Conservation (phyloP, 2,888 invertebrate genomes). For the Masnerella sp. region DNA sequence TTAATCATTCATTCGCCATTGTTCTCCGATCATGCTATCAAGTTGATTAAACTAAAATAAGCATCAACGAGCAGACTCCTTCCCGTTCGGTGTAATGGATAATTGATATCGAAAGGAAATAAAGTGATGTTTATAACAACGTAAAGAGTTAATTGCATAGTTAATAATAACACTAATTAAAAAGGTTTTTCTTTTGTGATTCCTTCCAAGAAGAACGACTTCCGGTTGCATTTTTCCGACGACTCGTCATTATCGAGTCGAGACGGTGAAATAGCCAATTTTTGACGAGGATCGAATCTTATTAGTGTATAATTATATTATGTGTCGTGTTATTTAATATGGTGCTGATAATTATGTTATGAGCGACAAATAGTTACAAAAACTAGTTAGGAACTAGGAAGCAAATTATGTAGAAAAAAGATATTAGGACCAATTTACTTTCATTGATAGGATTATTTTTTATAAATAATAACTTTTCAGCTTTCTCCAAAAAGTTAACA, state of each 20-base stretch:
- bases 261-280: too few relatives aligned
- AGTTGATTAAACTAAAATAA: constrained; percentile 18
- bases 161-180: constrained; percentile 25
- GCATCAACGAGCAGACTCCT: neutral
- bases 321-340: constrained; percentile 13
- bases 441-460: too few relatives aligned
- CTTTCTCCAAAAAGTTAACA: too few relatives aligned
- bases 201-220: constrained; percentile 27
- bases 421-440: too few relatives aligned
- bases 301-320: too few relatives aligned
- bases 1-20: neutral
- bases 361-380: too few relatives aligned
- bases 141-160: constrained; percentile 20
- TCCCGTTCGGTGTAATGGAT: constrained; percentile 7
- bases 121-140: constrained; percentile 19
- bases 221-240: constrained; percentile 28
- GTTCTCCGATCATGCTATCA: neutral
- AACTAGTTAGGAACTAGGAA: too few relatives aligned
- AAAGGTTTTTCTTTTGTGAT: constrained; percentile 16
- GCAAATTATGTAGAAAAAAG: too few relatives aligned
- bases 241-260: constrained; percentile 19
- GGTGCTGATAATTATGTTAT: neutral
- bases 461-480: too few relatives aligned
- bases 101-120: constrained; percentile 18
- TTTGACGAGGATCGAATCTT: too few relatives aligned